Evolutionary conservation across 2,888 invertebrate genomes (phyloP).

Genomic region (Serripes groenlandicus): DNA sequence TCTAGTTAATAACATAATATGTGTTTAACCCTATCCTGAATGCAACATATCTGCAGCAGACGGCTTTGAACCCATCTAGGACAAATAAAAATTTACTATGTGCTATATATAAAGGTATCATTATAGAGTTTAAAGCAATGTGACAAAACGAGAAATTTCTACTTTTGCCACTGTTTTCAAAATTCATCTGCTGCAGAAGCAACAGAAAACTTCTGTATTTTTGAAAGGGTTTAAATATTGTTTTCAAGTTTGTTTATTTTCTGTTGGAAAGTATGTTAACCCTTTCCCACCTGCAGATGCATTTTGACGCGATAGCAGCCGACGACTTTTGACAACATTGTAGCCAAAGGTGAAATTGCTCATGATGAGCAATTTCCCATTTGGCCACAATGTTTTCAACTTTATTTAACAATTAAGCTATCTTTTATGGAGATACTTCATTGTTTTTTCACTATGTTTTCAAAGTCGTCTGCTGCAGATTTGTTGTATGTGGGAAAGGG

Average conservation of each 20-base stretch:
- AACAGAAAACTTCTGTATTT: background rate
- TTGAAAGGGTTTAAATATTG: background rate
- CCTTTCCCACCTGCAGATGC: background rate
- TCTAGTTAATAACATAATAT: no score
- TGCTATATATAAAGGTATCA: no score
- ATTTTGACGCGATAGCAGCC: background rate
- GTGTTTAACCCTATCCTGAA: no score
- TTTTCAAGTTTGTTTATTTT: background rate
- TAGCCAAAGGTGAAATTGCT: background rate
- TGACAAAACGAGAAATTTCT: background rate
- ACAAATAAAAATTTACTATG: no score
- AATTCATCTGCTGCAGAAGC: background rate
- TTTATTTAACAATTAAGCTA: background rate
- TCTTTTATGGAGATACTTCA: no score
- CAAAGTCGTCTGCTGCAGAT: background rate
- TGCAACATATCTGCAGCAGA: no score
- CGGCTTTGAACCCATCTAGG: no score
- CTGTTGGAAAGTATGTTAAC: background rate
- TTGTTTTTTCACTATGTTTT: no score
- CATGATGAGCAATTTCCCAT: background rate
- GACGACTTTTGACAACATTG: background rate
- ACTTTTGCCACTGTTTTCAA: background rate
- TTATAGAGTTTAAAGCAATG: background rate
- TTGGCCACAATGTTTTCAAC: background rate
- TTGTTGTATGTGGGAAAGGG: background rate